phyloP scores from a whole-genome alignment of 2,113 vertebrate genomes.

The Psammodynastes pulverulentus region DNA sequence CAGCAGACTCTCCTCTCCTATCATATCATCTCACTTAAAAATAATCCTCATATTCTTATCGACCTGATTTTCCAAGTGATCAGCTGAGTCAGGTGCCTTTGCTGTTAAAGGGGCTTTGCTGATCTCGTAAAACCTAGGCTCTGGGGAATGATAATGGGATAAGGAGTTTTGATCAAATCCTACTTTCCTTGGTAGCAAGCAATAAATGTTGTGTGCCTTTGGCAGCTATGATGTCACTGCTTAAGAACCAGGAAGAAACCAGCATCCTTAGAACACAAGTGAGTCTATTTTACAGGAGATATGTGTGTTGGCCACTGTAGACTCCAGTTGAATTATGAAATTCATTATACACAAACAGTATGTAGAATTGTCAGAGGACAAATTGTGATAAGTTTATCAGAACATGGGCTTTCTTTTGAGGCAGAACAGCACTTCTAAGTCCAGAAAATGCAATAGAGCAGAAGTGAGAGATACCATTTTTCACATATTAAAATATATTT shows the following conservation, averaged over 20 bases:
- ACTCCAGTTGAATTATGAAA: neutral
- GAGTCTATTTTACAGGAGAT: neutral
- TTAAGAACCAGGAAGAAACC: neutral
- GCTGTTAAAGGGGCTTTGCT: neutral
- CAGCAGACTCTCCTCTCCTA: neutral
- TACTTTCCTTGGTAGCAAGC: neutral
- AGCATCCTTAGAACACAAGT: neutral
- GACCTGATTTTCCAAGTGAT: neutral
- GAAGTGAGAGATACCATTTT: neutral
- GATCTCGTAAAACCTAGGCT: neutral
- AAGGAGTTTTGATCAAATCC: neutral
- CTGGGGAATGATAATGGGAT: neutral
- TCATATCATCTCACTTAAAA: conserved; percentile 7
- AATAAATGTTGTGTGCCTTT: neutral
- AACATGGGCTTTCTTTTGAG: neutral
- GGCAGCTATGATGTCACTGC: neutral
- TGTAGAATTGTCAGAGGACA: neutral
- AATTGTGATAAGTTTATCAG: neutral
- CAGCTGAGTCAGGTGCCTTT: neutral
- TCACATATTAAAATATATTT: neutral
- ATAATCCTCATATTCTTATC: conserved; percentile 19
- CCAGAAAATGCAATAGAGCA: neutral
- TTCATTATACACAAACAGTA: neutral
- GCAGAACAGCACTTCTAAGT: neutral
- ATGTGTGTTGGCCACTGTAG: neutral